Percentiles rank a stretch among this genome's conserved stretches.
phyloP scores from a whole-genome alignment of 2,888 invertebrate genomes.

The Aelia acuminata region DNA sequence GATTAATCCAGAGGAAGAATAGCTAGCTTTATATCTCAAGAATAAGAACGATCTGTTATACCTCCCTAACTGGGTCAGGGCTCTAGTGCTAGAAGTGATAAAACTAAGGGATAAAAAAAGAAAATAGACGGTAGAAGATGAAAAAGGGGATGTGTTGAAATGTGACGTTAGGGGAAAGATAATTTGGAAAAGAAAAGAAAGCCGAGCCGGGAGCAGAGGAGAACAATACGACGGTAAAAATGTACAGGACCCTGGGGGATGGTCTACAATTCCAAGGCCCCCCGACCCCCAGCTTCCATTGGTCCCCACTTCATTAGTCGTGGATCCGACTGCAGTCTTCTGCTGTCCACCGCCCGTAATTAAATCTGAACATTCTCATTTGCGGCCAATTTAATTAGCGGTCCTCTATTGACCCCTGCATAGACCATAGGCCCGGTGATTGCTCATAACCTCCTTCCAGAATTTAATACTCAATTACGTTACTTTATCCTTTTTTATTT shows the following conservation, averaged over 20 bases:
- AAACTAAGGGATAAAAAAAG: not conserved
- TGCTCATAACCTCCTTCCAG: no score
- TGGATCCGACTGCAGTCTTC: constrained; percentile 5
- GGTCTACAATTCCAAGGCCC: not conserved
- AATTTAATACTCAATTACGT: no score
- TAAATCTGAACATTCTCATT: constrained; percentile 28
- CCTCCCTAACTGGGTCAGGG: not conserved
- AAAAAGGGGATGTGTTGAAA: not conserved
- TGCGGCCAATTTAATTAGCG: not conserved
- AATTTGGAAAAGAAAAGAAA: constrained; percentile 40
- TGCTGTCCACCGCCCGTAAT: not conserved
- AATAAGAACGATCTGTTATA: not conserved
- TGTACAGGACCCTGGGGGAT: not conserved
- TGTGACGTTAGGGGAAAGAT: constrained; percentile 8
- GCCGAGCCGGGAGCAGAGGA: not conserved
- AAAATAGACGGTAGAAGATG: not conserved
- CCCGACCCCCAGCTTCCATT: not conserved
- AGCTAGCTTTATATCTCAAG: not conserved
- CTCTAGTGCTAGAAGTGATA: not conserved
- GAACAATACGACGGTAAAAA: constrained; percentile 15
- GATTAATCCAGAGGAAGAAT: not conserved
- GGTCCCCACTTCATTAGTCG: constrained; percentile 3
- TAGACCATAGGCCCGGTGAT: no score
- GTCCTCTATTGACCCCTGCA: no score
- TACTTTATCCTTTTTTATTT: no score